Conservation (phyloP, 2,113 vertebrate species). For the Rhinopomastus cyanomelas region DNA sequence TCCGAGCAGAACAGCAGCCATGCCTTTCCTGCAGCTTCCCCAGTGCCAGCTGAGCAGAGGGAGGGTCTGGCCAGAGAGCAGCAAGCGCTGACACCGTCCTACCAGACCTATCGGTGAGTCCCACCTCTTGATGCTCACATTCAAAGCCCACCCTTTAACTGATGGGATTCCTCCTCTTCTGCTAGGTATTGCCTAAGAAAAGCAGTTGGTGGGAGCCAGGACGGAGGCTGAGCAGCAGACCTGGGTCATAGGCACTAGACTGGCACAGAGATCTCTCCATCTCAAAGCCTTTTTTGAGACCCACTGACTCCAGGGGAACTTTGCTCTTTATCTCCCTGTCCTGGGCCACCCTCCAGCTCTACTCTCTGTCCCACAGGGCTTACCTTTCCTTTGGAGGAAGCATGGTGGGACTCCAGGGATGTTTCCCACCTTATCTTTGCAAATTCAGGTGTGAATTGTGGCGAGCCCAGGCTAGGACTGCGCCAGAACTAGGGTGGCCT, state of each 20-base stretch:
- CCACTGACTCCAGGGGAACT: neutral
- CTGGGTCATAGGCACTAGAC: neutral
- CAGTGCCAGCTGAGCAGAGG: slow-evolving; percentile 68
- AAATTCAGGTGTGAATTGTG: neutral
- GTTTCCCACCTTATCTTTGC: neutral
- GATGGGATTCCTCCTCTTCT: slow-evolving; percentile 18
- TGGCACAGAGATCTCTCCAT: neutral
- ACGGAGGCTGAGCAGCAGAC: neutral
- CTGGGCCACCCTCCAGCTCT: neutral
- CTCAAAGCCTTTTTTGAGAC: neutral
- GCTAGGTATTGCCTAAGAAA: neutral
- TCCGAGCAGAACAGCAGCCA: slow-evolving; percentile 71
- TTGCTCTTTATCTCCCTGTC: neutral
- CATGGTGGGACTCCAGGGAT: neutral
- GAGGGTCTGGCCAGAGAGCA: slow-evolving; percentile 81
- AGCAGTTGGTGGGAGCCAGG: neutral
- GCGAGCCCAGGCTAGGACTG: neutral
- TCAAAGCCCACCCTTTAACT: neutral
- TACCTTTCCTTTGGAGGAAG: neutral
- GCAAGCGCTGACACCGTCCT: slow-evolving; percentile 77
- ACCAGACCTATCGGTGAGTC: slow-evolving; percentile 81
- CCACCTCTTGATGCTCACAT: neutral
- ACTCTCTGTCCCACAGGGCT: neutral
- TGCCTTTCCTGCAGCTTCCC: slow-evolving; percentile 66
- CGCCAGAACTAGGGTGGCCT: neutral